Percentiles rank a stretch among this genome's conserved stretches.
These are phyloP conservation scores for Macrostomum cliftonense DNA, from an alignment of 2,888 invertebrate species.

Conservation along the genomic window DNA sequence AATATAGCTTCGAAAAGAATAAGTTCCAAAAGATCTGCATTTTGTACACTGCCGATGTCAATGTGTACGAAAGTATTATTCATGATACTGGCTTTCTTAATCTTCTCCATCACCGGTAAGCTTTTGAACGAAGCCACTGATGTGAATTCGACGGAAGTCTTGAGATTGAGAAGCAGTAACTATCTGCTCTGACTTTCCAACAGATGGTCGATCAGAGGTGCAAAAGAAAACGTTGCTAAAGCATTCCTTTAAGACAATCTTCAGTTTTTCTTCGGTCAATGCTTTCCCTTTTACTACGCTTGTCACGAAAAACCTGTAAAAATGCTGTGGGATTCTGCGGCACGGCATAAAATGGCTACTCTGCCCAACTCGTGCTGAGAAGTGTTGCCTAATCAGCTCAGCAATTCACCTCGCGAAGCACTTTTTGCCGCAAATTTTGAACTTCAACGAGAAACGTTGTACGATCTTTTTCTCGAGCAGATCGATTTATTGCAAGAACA, in stretches of 20 bases:
- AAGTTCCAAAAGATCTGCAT: conserved; percentile 14
- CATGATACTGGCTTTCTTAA: conserved; percentile 10
- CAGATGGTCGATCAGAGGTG: conserved; percentile 6
- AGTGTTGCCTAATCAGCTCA: conserved; percentile 11
- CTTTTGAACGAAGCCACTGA: conserved; percentile 15
- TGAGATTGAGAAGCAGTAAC: neutral
- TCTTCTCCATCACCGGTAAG: conserved; percentile 10
- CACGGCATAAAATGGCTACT: conserved; percentile 16
- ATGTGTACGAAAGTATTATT: conserved; percentile 15
- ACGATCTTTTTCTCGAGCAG: neutral
- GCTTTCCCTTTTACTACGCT: conserved; percentile 1
- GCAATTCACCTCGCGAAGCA: conserved; percentile 16
- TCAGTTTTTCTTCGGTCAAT: neutral
- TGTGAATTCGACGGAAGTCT: conserved; percentile 14
- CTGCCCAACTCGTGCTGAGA: conserved; percentile 2
- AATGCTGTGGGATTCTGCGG: conserved; percentile 16
- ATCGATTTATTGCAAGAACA: conserved; percentile 14
- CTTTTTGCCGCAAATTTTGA: conserved; percentile 15
- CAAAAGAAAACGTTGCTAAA: conserved; percentile 4
- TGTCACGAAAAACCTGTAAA: conserved; percentile 11
- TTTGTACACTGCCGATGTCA: conserved; percentile 15
- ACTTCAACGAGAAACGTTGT: conserved; percentile 15
- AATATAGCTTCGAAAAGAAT: conserved; percentile 15
- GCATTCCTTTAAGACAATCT: neutral
- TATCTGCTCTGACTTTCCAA: conserved; percentile 7